These are phyloP conservation scores for Gallinago stenura DNA, from an alignment of 2,797 vertebrate genomes.

Conservation along the genomic window DNA sequence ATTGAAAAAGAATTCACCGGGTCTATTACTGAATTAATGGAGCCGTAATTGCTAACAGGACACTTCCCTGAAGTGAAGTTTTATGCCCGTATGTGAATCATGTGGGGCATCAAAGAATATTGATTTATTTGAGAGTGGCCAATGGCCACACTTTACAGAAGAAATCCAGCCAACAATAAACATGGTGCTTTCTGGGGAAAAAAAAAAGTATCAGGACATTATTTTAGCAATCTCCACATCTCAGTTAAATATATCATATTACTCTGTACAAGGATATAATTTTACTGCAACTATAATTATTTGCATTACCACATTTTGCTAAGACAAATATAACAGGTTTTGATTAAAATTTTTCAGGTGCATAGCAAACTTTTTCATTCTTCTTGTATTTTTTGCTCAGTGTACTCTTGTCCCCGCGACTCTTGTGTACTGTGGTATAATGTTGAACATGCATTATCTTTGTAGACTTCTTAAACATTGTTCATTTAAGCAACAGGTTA, in stretches of 20 bases:
- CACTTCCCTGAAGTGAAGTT: neutral
- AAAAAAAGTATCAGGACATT: neutral
- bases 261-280: neutral
- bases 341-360: neutral
- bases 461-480: neutral
- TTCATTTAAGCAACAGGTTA: neutral
- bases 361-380: neutral
- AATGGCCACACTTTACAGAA: neutral
- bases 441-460: neutral
- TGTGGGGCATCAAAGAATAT: neutral
- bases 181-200: neutral
- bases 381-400: neutral
- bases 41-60: neutral
- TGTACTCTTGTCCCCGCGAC: fast-evolving
- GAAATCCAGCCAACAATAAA: neutral
- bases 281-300: neutral
- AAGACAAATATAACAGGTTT: neutral
- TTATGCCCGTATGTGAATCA: neutral
- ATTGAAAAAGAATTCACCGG: neutral
- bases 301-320: neutral
- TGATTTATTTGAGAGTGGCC: neutral
- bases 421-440: fast-evolving
- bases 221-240: neutral
- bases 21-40: neutral
- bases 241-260: neutral